Evolutionary conservation across 2,888 invertebrate genomes (phyloP).

Genomic region (Hanleya hanleyi): DNA sequence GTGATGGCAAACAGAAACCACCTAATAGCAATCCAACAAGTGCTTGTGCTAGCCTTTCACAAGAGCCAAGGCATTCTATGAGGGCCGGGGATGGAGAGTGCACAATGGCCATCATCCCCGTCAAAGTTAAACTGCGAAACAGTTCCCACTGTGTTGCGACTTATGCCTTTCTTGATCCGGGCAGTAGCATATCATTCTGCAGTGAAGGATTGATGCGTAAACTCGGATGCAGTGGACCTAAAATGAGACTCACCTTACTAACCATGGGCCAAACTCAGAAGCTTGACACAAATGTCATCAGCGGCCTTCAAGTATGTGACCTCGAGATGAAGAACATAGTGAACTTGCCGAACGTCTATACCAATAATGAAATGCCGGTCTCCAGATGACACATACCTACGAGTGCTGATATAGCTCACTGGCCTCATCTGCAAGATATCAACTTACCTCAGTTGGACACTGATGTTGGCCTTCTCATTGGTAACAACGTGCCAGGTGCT

Average conservation of each 20-base stretch:
- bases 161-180: slow-evolving; percentile 22
- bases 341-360: slow-evolving; percentile 23
- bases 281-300: background rate
- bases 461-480: slow-evolving; percentile 17
- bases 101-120: slow-evolving; percentile 23
- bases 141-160: background rate
- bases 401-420: slow-evolving; percentile 21
- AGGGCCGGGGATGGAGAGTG: background rate
- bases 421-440: slow-evolving; percentile 24
- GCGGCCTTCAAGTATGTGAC: slow-evolving; percentile 15
- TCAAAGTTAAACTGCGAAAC: slow-evolving; percentile 4
- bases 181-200: slow-evolving; percentile 18
- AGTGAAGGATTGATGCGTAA: background rate
- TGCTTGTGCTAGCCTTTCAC: too few species aligned
- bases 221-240: background rate
- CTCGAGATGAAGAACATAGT: slow-evolving; percentile 10
- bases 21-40: too few species aligned
- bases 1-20: too few species aligned
- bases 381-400: slow-evolving; percentile 21
- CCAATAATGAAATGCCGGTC: slow-evolving; percentile 28
- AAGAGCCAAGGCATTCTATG: too few species aligned
- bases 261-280: slow-evolving; percentile 12
- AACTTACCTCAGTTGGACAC: slow-evolving; percentile 18
- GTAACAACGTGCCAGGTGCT: slow-evolving; percentile 21
- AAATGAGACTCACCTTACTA: background rate